Conservation (phyloP, 92 coral and sea anemone genomes). For the Actinernus sp. region DNA sequence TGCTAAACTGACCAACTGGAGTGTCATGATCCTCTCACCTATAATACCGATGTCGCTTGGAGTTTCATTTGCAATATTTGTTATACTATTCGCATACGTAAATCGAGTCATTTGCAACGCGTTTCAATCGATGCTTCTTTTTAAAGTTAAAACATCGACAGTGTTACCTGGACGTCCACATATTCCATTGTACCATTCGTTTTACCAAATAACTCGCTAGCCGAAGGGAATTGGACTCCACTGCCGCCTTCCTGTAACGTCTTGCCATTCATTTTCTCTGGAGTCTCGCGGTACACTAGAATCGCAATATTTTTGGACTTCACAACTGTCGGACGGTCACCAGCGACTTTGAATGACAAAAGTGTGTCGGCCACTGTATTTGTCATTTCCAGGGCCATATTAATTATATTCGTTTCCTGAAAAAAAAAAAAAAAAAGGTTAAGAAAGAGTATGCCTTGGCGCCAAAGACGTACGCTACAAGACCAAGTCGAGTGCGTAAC, state of each 20-base stretch:
- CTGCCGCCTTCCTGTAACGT: constrained; percentile 75
- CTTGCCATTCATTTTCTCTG: constrained; percentile 85
- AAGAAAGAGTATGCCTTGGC: background rate
- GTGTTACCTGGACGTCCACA: constrained; percentile 84
- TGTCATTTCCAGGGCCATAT: constrained; percentile 67
- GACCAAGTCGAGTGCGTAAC: too few relatives aligned
- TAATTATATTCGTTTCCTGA: constrained; percentile 66
- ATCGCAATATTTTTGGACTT: constrained; percentile 73
- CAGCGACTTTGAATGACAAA: constrained; percentile 73
- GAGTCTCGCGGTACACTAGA: constrained; percentile 77
- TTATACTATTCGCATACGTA: background rate
- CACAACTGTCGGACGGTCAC: constrained; percentile 74
- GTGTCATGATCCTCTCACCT: too few relatives aligned
- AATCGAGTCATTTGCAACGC: background rate
- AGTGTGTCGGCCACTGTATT: constrained; percentile 59
- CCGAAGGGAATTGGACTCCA: constrained; percentile 80
- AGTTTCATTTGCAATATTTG: too few relatives aligned
- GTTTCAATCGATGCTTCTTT: background rate
- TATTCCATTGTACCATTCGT: constrained; percentile 45
- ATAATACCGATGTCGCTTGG: too few relatives aligned
- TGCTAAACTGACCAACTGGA: too few relatives aligned
- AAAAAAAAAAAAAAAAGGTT: background rate
- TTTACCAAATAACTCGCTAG: constrained; percentile 57
- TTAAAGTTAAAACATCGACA: background rate
- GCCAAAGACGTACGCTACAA: too few relatives aligned